Evolutionary conservation across 2,888 invertebrate species (phyloP).

Genomic region (Scrobipalpa atriplicella): DNA sequence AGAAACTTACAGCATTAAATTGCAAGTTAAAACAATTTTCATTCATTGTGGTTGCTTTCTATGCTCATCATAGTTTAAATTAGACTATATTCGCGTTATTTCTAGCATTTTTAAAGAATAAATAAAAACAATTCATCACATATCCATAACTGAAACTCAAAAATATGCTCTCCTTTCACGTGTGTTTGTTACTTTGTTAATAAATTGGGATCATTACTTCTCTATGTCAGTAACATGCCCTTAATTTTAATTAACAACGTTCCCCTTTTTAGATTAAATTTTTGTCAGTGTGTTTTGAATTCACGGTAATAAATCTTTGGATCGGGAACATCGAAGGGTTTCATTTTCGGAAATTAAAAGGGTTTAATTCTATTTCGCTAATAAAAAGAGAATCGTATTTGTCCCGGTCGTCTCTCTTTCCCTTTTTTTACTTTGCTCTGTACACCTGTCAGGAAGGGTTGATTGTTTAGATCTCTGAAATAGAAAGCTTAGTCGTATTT

Average conservation of each 20-base stretch:
- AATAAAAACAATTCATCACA: background rate
- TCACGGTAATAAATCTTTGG: constrained; percentile 10
- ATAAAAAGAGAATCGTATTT: constrained; percentile 12
- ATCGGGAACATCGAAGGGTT: constrained; percentile 9
- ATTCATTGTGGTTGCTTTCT: too few species aligned
- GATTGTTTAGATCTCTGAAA: background rate
- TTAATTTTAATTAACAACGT: background rate
- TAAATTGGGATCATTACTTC: background rate
- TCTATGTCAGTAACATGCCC: background rate
- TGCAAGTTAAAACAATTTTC: too few species aligned
- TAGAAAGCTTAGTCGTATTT: background rate
- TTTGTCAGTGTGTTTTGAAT: background rate
- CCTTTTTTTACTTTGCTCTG: background rate
- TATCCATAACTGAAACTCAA: background rate
- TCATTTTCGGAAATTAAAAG: constrained; percentile 18
- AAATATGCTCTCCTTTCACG: constrained; percentile 5
- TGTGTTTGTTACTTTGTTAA: constrained; percentile 11
- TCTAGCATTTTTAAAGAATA: background rate
- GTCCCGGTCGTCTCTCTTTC: background rate
- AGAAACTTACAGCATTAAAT: too few species aligned
- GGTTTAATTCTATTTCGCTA: constrained; percentile 5
- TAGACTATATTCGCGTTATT: background rate
- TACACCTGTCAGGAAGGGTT: constrained; percentile 19
- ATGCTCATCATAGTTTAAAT: too few species aligned
- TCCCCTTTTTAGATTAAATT: constrained; percentile 1